Percentiles rank a stretch among this genome's conserved stretches.
Conservation (phyloP, 2,888 invertebrate species). For the Lysandra coridon region DNA sequence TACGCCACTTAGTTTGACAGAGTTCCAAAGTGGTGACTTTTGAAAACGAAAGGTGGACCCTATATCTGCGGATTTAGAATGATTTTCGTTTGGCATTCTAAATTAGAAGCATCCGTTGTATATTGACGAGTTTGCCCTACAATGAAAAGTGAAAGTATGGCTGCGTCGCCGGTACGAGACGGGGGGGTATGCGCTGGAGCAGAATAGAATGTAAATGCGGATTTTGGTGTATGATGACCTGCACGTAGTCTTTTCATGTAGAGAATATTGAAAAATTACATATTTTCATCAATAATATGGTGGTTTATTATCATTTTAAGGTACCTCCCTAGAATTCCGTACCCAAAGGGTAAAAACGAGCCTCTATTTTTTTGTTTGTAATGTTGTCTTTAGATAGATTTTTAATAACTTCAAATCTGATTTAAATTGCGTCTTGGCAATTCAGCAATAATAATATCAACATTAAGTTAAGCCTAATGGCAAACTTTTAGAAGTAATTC, state of each 20-base stretch:
- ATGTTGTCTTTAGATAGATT: too few species aligned
- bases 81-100: conserved; percentile 36
- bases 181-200: conserved; percentile 57
- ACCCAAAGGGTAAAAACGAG: too few species aligned
- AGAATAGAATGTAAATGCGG: conserved; percentile 65
- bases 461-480: too few species aligned
- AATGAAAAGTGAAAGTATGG: conserved; percentile 78
- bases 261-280: conserved; percentile 9
- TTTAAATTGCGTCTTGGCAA: too few species aligned
- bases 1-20: conserved; percentile 46
- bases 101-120: conserved; percentile 46
- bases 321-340: too few species aligned
- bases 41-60: conserved; percentile 38
- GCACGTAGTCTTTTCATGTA: conserved; percentile 38
- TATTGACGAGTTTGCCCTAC: conserved; percentile 64
- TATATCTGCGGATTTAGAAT: conserved; percentile 33
- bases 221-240: conserved; percentile 72
- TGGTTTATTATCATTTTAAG: too few species aligned
- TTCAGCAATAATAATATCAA: too few species aligned
- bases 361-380: too few species aligned
- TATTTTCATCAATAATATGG: not conserved
- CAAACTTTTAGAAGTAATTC: too few species aligned
- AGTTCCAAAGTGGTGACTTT: conserved; percentile 46
- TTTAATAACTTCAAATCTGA: too few species aligned
- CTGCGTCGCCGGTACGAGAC: conserved; percentile 49